phyloP scores from a whole-genome alignment of 2,797 vertebrate genomes.

The Melopsittacus undulatus region DNA sequence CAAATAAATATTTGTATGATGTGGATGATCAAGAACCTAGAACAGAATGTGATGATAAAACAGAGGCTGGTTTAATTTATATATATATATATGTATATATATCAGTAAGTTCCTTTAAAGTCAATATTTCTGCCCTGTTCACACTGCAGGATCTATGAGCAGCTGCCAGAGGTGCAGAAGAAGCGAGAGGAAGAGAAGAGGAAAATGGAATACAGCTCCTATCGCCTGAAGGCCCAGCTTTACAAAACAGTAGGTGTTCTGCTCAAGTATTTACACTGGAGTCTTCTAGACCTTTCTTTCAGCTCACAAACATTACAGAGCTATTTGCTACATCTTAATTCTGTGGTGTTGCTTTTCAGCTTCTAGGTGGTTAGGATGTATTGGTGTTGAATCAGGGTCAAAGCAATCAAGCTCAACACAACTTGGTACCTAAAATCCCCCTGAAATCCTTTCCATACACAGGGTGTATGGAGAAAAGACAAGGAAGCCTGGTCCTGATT shows the following conservation, averaged over 20 bases:
- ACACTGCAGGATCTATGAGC: conserved; percentile 86
- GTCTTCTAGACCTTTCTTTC: neutral
- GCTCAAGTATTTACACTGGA: neutral
- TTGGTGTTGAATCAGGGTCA: neutral
- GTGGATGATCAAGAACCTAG: neutral
- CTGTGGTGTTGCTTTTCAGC: neutral
- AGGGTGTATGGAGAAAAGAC: neutral
- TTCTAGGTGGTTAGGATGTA: neutral
- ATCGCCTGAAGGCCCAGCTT: conserved; percentile 87
- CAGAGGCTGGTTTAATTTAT: neutral
- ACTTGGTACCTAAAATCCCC: neutral
- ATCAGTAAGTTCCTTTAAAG: neutral
- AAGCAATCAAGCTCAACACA: neutral
- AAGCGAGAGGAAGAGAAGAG: conserved; percentile 85
- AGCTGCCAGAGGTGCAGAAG: conserved; percentile 88
- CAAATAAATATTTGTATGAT: fast-evolving
- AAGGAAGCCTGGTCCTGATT: neutral
- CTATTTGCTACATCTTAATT: neutral
- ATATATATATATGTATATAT: neutral
- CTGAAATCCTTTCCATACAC: neutral
- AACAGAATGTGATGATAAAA: neutral
- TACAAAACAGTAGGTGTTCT: conserved; percentile 84
- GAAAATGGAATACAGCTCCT: conserved; percentile 80
- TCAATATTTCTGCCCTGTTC: neutral
- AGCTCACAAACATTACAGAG: neutral